Evolutionary conservation across 2,888 invertebrate species (phyloP).

Genomic region (Cataglyphis cursor): DNA sequence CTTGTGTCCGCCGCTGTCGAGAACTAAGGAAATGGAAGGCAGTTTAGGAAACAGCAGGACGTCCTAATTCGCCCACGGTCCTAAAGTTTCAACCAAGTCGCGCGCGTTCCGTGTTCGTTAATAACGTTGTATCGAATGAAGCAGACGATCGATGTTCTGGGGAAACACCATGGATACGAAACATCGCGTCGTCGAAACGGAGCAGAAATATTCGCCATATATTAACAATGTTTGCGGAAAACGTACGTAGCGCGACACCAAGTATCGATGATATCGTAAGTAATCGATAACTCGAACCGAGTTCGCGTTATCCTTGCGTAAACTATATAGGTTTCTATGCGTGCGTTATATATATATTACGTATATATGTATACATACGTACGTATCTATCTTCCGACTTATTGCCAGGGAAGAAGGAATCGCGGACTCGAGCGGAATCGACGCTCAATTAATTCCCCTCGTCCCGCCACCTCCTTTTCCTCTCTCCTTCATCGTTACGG

Average conservation of each 20-base stretch:
- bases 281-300: conserved; percentile 11
- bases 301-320: not conserved
- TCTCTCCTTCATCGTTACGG: conserved; percentile 48
- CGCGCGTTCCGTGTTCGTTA: conserved; percentile 4
- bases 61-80: not conserved
- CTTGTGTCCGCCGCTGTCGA: conserved; percentile 23
- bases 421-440: conserved; percentile 24
- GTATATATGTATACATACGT: not conserved
- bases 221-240: conserved; percentile 13
- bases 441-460: conserved; percentile 52
- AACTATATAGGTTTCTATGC: not conserved
- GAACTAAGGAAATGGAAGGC: conserved; percentile 50
- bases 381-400: conserved; percentile 22
- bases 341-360: not conserved
- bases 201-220: not conserved
- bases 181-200: not conserved
- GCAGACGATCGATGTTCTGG: conserved; percentile 18
- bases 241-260: not conserved
- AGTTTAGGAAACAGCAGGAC: conserved; percentile 54
- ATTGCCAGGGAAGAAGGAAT: conserved; percentile 13
- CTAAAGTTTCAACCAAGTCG: conserved; percentile 17
- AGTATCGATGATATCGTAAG: conserved; percentile 22
- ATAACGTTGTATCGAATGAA: conserved; percentile 27
- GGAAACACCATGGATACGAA: not conserved
- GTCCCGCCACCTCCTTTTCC: conserved; percentile 29